Evolutionary conservation across 2,113 vertebrate genomes (phyloP).

Genomic region (Anseranas semipalmata): DNA sequence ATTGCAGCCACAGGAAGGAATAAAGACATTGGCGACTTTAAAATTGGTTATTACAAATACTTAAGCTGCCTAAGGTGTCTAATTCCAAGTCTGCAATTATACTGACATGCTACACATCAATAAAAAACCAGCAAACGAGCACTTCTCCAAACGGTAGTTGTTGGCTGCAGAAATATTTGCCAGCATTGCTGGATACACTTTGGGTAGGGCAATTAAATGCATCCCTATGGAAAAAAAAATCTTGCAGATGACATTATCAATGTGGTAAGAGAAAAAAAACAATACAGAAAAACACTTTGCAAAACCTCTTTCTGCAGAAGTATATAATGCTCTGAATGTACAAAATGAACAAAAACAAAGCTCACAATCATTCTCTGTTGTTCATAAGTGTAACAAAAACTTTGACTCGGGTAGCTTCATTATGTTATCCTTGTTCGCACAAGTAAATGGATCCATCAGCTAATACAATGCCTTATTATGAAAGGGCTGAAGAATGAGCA

Average conservation of each 20-base stretch:
- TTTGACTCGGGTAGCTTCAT: not conserved
- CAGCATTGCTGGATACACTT: not conserved
- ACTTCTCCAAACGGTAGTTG: not conserved
- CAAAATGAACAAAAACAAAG: not conserved
- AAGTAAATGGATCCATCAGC: not conserved
- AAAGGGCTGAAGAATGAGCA: not conserved
- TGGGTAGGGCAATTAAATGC: not conserved
- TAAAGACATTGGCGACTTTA: not conserved
- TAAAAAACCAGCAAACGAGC: not conserved
- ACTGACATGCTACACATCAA: not conserved
- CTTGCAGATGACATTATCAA: not conserved
- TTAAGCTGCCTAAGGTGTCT: not conserved
- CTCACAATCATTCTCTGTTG: not conserved
- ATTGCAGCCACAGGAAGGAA: not conserved
- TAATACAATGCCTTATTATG: not conserved
- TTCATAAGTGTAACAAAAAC: not conserved
- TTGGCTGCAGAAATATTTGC: not conserved
- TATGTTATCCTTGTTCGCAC: not conserved
- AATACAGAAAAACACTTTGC: not conserved
- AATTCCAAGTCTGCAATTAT: not conserved
- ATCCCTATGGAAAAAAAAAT: not conserved
- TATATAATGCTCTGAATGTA: not conserved
- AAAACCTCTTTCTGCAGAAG: not conserved
- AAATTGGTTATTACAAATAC: not conserved
- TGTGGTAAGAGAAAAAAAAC: not conserved